Base-by-base conservation (phyloP, 2,888 invertebrate genomes). In the Cylloceria caligata region DNA sequence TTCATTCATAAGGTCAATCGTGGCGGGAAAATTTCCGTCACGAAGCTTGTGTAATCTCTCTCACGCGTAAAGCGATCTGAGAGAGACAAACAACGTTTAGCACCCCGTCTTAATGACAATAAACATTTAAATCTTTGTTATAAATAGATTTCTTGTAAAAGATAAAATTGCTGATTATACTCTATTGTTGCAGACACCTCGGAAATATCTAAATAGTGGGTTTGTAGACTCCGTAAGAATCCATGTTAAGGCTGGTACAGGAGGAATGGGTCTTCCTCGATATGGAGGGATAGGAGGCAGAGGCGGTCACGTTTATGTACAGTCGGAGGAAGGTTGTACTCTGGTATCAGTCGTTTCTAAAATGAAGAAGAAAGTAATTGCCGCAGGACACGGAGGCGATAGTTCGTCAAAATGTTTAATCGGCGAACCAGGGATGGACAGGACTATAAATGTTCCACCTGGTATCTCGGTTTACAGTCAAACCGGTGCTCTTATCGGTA, bases 221-320 rank as follows among this genome's bases (percentile, higher is more conserved):
- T 98, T 98, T 90, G 91, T 98, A 47, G 99, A 99, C 93, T 95
- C 96, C 0, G 93, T 99, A 27, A 94, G 96, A 84, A 91, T 99
- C 47, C 95, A 95, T 88, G 97, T 97, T 0, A 95, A 95, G 91
- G 98, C 96, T 2, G 99, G 99, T 2, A 93, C 95, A 27, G 99
- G 99, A 9, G 97, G 96, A 42, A 94, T 95, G 89, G 97, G 97
- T 16, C 93, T 96, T 21, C 96, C 96, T 1, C 96, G 96, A 89
- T 97, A 95, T 92, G 98, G 98, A 1, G 99, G 97, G 0, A 93
- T 97, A 11, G 99, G 99, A 9, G 99, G 99, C 0, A 95, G 96
- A 91, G 99, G 99, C 49, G 99, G 99, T 1, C 95, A 96, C 92
- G 96, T 99, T 2, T 95, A 95, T 88, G 94, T 97, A 16, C 93